These are phyloP conservation scores for Crenichthys baileyi DNA, from an alignment of 2,797 vertebrate species.

Conservation along the genomic window DNA sequence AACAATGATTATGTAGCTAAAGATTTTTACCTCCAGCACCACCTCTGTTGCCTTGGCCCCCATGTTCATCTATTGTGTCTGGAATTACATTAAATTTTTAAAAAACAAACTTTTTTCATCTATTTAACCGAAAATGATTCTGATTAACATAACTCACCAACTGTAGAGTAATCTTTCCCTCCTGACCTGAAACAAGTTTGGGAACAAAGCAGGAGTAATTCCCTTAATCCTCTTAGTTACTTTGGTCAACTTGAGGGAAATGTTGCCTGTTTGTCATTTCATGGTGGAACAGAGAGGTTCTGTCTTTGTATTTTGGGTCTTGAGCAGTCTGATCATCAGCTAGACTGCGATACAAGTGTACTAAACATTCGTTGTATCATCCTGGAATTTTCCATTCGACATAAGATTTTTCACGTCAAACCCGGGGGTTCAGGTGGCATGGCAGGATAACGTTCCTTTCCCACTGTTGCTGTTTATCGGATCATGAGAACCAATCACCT, in stretches of 20 bases:
- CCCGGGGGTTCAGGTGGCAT: not conserved
- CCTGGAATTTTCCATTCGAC: not conserved
- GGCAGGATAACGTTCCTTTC: not conserved
- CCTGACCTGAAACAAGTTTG: not conserved
- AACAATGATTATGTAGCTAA: too few species aligned
- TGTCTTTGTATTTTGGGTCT: not conserved
- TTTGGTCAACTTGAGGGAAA: not conserved
- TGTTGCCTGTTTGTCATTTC: not conserved
- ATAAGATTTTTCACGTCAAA: not conserved
- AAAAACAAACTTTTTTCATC: too few species aligned
- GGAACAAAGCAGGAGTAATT: not conserved
- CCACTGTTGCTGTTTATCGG: not conserved
- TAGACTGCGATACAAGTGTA: not conserved
- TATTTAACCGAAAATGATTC: not conserved
- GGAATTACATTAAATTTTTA: too few species aligned
- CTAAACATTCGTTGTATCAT: not conserved
- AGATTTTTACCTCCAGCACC: too few species aligned
- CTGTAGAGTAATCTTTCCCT: not conserved
- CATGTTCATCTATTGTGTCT: too few species aligned
- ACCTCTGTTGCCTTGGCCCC: too few species aligned
- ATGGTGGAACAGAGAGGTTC: not conserved
- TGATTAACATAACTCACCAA: not conserved
- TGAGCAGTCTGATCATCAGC: fast-evolving
- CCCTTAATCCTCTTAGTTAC: not conserved
- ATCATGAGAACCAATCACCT: not conserved